A percentile compares a stretch with the other conserved stretches of the same genome.
phyloP scores from a whole-genome alignment of 2,113 vertebrate species.

The Leptosomus discolor region DNA sequence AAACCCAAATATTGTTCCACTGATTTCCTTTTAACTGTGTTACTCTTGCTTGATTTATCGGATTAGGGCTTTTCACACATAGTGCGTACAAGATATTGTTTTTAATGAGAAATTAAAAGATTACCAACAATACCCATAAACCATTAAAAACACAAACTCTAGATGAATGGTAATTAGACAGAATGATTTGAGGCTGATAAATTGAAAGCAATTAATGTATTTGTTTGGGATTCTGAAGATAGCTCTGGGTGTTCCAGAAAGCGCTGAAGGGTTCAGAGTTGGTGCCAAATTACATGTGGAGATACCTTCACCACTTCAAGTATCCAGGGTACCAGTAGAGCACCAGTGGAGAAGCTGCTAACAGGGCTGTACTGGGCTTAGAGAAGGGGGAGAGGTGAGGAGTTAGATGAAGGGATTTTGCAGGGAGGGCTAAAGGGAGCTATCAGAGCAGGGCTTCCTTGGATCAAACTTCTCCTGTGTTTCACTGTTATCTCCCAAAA shows the following conservation, averaged over 20 bases:
- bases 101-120: slow-evolving; percentile 81
- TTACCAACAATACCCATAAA: slow-evolving; percentile 78
- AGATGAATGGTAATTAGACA: slow-evolving; percentile 78
- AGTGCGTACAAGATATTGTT: slow-evolving; percentile 70
- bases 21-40: slow-evolving; percentile 75
- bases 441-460: neutral
- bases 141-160: slow-evolving; percentile 74
- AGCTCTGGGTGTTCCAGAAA: slow-evolving; percentile 62
- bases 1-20: slow-evolving; percentile 76
- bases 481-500: neutral
- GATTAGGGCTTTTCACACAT: slow-evolving; percentile 76
- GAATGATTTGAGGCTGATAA: slow-evolving; percentile 74
- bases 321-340: neutral
- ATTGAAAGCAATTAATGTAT: slow-evolving; percentile 76
- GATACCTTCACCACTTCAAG: neutral
- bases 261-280: slow-evolving; percentile 18
- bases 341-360: neutral
- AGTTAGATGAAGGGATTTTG: neutral
- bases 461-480: neutral
- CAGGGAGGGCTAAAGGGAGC: neutral
- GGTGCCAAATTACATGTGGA: neutral
- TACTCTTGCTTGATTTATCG: slow-evolving; percentile 77
- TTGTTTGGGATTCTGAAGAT: slow-evolving; percentile 72
- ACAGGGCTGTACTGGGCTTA: neutral
- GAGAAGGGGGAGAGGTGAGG: neutral